phyloP scores from a whole-genome alignment of 2,888 invertebrate genomes.

The Agrenia bidenticulata region DNA sequence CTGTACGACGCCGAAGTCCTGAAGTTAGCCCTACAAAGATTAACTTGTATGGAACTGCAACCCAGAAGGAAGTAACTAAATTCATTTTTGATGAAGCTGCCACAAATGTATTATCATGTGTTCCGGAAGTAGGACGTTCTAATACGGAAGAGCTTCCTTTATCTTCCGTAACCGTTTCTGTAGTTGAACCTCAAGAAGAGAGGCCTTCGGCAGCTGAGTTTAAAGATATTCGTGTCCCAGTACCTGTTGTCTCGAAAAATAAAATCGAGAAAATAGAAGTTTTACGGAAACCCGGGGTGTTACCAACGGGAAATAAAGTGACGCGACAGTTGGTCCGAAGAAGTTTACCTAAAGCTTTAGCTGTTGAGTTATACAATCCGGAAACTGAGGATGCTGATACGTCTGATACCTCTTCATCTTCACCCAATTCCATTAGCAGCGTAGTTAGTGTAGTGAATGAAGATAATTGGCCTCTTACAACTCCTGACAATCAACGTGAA shows the following conservation, averaged over 20 bases:
- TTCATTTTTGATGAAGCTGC: conserved; percentile 51
- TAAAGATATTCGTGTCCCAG: background rate
- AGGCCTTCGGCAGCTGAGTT: background rate
- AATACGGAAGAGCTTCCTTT: conserved; percentile 6
- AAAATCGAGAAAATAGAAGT: conserved; percentile 68
- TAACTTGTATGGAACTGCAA: background rate
- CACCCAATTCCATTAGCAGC: conserved; percentile 82
- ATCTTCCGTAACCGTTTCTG: background rate
- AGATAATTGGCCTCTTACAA: conserved; percentile 55
- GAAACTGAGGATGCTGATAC: conserved; percentile 82
- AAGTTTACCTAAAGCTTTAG: conserved; percentile 69
- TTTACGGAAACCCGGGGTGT: conserved; percentile 62
- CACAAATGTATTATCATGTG: conserved; percentile 28
- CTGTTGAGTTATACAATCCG: conserved; percentile 82
- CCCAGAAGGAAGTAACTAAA: conserved; percentile 33
- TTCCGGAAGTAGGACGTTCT: background rate
- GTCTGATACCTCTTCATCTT: conserved; percentile 83
- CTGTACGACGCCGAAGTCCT: conserved; percentile 37
- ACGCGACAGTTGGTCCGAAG: conserved; percentile 52
- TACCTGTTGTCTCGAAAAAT: conserved; percentile 5
- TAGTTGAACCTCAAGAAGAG: background rate
- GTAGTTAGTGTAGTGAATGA: conserved; percentile 76
- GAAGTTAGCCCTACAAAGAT: conserved; percentile 47
- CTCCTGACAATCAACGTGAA: background rate
- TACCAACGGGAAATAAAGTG: conserved; percentile 38